A percentile compares a stretch with the other conserved stretches of the same genome.
phyloP scores from a whole-genome alignment of 2,797 vertebrate genomes.

The Geotria australis region DNA sequence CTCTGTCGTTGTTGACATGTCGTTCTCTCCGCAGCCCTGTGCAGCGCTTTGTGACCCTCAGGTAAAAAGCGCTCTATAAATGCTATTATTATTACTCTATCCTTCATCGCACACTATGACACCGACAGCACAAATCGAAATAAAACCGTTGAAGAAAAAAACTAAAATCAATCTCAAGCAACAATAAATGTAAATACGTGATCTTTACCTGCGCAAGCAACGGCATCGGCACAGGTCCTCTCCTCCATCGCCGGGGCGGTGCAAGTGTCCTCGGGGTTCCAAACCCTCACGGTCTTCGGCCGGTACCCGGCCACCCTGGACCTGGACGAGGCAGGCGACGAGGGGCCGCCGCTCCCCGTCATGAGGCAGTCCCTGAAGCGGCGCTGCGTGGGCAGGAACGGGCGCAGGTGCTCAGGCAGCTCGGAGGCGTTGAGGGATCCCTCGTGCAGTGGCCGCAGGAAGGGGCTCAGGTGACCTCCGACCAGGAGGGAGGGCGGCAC shows the following conservation, averaged over 20 bases:
- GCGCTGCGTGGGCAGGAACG: slow-evolving; percentile 21
- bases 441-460: background rate
- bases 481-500: slow-evolving; percentile 6
- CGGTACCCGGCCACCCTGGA: too few species aligned
- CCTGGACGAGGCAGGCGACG: slow-evolving; percentile 4
- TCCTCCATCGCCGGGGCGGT: slow-evolving; percentile 14
- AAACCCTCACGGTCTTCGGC: too few species aligned
- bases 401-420: fast-evolving
- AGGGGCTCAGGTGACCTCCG: background rate
- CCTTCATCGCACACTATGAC: too few species aligned
- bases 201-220: slow-evolving; percentile 21
- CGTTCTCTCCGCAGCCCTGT: too few species aligned
- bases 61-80: too few species aligned
- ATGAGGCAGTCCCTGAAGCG: slow-evolving; percentile 41
- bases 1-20: too few species aligned
- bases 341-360: slow-evolving; percentile 14
- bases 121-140: too few species aligned
- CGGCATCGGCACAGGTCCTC: slow-evolving; percentile 18
- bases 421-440: background rate
- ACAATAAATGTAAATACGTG: too few species aligned
- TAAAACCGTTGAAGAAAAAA: too few species aligned
- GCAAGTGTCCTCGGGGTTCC: slow-evolving; percentile 8
- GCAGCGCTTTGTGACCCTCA: too few species aligned
- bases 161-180: too few species aligned
- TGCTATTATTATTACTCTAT: too few species aligned